Base-by-base conservation (phyloP, 2,797 vertebrate genomes). In the Scomberomorus guttatus region DNA sequence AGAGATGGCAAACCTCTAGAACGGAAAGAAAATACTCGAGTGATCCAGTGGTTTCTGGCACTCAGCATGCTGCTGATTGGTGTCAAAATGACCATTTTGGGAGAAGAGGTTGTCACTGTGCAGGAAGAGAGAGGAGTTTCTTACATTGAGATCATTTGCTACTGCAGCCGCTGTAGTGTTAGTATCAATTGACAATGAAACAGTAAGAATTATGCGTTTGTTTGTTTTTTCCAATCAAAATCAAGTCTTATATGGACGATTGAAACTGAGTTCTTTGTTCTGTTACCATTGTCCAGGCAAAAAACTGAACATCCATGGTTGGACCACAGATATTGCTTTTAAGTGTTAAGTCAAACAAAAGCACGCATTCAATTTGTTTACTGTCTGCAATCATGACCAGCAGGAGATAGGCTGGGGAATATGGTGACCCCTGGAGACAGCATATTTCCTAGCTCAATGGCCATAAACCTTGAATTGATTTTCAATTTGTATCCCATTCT, bases 381-480 rank as follows among this genome's bases (percentile, higher is more conserved):
- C 37, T 65, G 52, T 55, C 27, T 50, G 48, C 77, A 66, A 56
- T 79, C 79, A 75, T 65, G 42, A 60, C 44, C 71, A 61, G 17
- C 11, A 24, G 34, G 54, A 63, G 57, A 82, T 62, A 56, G 70
- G 29, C 13, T 18, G 42, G n/a, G 66, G 37, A 85, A 58, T 37
- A 69, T 50, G 15, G 59, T 57, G 48, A 81, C 73, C 67, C 67
- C 55, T 15, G 39, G 54, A 86, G 62, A 83, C 42, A 6, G 22
- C 27, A 52, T 66, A 71, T 82, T 79, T 85, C 70, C 72, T 69
- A 46, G 77, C 79, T 87, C 62, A 91, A 39, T 77, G 75, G 54
- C 20, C 17, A 76, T 86, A 83, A 87, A 87, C 57, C n/a, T 63
- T 65, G 44, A 80, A 93, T 66, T 74, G 82, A 87, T 89, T 90